Evolutionary conservation across 2,888 invertebrate species (phyloP).

Genomic region (Pollenia labialis): DNA sequence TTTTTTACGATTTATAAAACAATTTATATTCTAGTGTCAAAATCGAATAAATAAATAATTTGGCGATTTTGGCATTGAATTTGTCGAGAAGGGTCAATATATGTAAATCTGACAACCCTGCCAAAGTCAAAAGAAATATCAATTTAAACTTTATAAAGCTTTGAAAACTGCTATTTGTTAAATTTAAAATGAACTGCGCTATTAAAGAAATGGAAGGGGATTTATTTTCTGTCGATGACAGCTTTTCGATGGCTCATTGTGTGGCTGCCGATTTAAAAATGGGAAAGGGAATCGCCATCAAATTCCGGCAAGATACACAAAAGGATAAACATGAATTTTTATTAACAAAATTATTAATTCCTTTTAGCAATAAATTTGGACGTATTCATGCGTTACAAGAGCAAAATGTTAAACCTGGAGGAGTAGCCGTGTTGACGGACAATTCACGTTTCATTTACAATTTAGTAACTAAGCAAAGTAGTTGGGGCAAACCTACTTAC

Average conservation of each 20-base stretch:
- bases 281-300: constrained; percentile 86
- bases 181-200: constrained; percentile 58
- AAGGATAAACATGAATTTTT: not conserved
- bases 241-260: constrained; percentile 86
- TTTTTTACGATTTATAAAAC: too few relatives aligned
- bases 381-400: constrained; percentile 76
- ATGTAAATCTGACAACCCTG: too few relatives aligned
- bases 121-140: not conserved
- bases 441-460: constrained; percentile 85
- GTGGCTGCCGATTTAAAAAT: constrained; percentile 86
- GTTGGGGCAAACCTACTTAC: constrained; percentile 85
- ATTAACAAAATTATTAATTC: not conserved
- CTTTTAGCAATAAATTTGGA: constrained; percentile 80
- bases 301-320: constrained; percentile 78
- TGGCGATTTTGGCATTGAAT: too few relatives aligned
- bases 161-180: not conserved
- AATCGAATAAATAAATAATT: too few relatives aligned
- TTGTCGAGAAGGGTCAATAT: too few relatives aligned
- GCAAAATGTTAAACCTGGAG: constrained; percentile 83
- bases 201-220: constrained; percentile 84
- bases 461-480: constrained; percentile 86
- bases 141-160: not conserved
- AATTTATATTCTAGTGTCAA: too few relatives aligned
- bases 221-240: constrained; percentile 84
- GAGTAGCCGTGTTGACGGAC: constrained; percentile 84